These are phyloP conservation scores for Chelonus formosanus DNA, from an alignment of 2,888 invertebrate genomes.

Conservation along the genomic window DNA sequence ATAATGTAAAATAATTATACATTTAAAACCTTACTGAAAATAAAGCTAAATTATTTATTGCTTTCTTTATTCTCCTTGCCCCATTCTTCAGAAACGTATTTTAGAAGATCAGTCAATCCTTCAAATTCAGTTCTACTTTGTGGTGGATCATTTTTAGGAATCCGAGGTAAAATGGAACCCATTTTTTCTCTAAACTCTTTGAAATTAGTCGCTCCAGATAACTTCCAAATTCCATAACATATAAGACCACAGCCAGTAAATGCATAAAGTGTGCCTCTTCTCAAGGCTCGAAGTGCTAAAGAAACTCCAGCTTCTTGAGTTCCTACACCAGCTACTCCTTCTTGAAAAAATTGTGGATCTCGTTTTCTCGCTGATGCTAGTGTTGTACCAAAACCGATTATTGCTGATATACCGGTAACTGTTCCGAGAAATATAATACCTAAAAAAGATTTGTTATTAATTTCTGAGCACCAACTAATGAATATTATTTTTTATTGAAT, in stretches of 20 bases:
- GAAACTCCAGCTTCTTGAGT: constrained; percentile 79
- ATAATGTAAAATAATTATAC: neutral
- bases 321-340: constrained; percentile 74
- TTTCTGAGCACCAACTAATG: neutral
- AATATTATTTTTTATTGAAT: constrained; percentile 1
- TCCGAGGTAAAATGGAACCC: constrained; percentile 78
- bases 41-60: constrained; percentile 28
- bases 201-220: constrained; percentile 86
- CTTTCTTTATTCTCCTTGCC: constrained; percentile 42
- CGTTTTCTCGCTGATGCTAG: constrained; percentile 80
- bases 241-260: constrained; percentile 83
- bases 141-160: constrained; percentile 81
- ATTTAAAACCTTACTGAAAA: neutral
- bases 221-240: constrained; percentile 86
- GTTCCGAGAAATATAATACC: constrained; percentile 77
- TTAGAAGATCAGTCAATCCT: constrained; percentile 83
- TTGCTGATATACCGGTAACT: constrained; percentile 80
- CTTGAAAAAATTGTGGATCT: constrained; percentile 81
- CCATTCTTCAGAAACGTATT: constrained; percentile 69
- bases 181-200: constrained; percentile 84
- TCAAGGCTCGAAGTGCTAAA: constrained; percentile 84
- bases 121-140: constrained; percentile 87
- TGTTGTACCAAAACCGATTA: constrained; percentile 84
- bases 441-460: constrained; percentile 50
- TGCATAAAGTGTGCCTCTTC: constrained; percentile 88